Evolutionary conservation across 2,113 vertebrate species (phyloP).

Genomic region (Asarcornis scutulata): DNA sequence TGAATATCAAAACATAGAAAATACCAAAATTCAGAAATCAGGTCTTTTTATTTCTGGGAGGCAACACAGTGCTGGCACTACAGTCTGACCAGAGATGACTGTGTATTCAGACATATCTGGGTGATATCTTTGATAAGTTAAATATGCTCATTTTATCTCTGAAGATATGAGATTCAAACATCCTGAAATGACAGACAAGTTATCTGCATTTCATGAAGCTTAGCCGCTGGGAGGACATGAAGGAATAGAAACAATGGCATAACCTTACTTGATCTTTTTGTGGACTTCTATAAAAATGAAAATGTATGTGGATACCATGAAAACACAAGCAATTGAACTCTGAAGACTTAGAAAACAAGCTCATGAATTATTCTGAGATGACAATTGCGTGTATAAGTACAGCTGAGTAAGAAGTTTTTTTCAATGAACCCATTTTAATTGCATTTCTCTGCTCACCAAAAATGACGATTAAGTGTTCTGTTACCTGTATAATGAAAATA

Average conservation of each 20-base stretch:
- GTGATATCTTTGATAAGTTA: not conserved
- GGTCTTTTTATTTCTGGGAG: not conserved
- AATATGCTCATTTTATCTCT: not conserved
- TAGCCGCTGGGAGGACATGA: not conserved
- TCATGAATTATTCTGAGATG: not conserved
- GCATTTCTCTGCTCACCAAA: not conserved
- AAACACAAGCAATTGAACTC: not conserved
- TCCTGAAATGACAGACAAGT: not conserved
- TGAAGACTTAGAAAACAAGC: not conserved
- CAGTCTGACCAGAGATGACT: not conserved
- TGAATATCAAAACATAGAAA: not conserved
- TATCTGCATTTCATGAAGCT: not conserved
- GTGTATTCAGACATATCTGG: not conserved
- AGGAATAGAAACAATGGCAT: not conserved
- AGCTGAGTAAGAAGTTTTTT: not conserved
- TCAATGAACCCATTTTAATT: not conserved
- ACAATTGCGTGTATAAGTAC: not conserved
- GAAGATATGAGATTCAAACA: not conserved
- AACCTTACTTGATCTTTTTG: not conserved
- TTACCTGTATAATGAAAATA: not conserved
- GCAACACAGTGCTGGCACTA: not conserved
- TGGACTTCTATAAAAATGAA: not conserved
- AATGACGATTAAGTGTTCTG: not conserved
- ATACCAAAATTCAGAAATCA: not conserved
- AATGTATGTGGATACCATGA: not conserved